These are phyloP conservation scores for Sabatieria punctata DNA, from an alignment of 2,888 invertebrate genomes.

Conservation along the genomic window DNA sequence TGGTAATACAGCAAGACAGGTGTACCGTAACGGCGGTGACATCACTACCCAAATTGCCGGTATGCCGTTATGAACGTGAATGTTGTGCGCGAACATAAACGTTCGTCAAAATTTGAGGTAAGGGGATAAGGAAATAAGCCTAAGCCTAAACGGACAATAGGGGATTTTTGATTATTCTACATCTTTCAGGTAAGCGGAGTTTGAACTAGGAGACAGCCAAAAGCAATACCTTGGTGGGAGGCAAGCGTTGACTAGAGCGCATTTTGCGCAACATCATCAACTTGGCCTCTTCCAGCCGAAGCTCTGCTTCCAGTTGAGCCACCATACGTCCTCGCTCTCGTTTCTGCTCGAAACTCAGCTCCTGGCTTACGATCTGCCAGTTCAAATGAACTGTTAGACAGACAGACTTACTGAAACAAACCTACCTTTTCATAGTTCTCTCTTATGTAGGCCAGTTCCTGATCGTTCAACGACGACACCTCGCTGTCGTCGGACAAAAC, in stretches of 20 bases:
- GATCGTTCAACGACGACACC: conserved; percentile 24
- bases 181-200: too few species aligned
- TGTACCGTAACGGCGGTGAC: too few species aligned
- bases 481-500: conserved; percentile 27
- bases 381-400: too few species aligned
- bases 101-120: too few species aligned
- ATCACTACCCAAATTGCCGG: too few species aligned
- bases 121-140: too few species aligned
- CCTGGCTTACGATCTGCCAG: conserved; percentile 12
- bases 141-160: too few species aligned
- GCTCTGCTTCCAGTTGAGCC: conserved; percentile 14
- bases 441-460: conserved; percentile 19
- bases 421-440: conserved; percentile 21
- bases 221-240: conserved; percentile 8
- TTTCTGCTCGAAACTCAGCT: conserved; percentile 13
- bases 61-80: too few species aligned
- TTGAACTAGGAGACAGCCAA: too few species aligned
- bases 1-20: too few species aligned
- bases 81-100: too few species aligned
- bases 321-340: conserved; percentile 15
- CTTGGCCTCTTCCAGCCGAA: conserved; percentile 65
- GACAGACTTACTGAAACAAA: neutral
- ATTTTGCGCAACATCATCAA: conserved; percentile 80
- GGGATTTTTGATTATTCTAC: too few species aligned
- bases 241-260: conserved; percentile 59